phyloP scores from a whole-genome alignment of 2,113 vertebrate genomes.

The Heterocephalus glaber region DNA sequence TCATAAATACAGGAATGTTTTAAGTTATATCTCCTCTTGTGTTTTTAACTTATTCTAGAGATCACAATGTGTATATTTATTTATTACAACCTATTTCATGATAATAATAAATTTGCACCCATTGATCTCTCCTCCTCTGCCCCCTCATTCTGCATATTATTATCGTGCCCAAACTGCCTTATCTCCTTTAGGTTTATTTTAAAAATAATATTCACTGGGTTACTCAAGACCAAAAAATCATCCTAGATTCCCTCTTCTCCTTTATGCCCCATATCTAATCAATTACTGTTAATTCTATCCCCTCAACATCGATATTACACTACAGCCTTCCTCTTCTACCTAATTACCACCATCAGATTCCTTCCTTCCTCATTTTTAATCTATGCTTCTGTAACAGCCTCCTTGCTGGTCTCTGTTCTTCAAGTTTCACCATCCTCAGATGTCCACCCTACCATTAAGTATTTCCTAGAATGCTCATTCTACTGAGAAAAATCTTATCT shows the following conservation, averaged over 20 bases:
- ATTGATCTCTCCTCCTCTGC: neutral
- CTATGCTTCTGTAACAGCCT: neutral
- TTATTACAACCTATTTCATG: constrained; percentile 21
- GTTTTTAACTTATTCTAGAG: neutral
- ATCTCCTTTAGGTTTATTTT: neutral
- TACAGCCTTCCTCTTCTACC: neutral
- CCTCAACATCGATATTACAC: neutral
- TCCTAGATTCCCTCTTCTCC: neutral
- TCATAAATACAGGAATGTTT: neutral
- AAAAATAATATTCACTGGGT: constrained; percentile 16
- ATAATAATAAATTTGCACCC: neutral
- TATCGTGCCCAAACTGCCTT: constrained; percentile 8
- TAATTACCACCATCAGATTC: neutral
- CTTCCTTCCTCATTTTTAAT: neutral
- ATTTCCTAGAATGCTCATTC: neutral
- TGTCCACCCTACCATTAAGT: neutral
- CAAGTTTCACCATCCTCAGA: neutral
- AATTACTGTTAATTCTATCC: neutral
- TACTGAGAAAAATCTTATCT: neutral
- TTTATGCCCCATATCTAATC: neutral
- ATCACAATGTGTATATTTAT: neutral
- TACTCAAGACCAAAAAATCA: constrained; percentile 40
- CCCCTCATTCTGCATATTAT: neutral
- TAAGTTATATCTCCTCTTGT: neutral
- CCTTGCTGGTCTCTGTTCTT: neutral